Conservation (phyloP, 2,888 invertebrate genomes). For the Emmelina monodactyla region DNA sequence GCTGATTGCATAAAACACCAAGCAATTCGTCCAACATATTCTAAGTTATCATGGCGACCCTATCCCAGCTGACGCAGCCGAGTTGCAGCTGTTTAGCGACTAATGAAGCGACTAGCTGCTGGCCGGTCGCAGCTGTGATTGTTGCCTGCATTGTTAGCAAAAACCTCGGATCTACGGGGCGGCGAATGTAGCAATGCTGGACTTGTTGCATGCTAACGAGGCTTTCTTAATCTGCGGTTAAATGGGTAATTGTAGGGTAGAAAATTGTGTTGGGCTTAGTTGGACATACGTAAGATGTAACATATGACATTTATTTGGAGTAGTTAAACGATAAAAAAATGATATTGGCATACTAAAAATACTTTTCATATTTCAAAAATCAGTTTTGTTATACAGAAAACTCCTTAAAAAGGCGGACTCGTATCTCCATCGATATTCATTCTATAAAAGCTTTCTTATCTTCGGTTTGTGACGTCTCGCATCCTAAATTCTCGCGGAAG, state of each 20-base stretch:
- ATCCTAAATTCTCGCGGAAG: conserved; percentile 19
- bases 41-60: background rate
- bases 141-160: background rate
- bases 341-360: no score
- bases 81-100: background rate
- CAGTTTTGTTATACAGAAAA: no score
- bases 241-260: no score
- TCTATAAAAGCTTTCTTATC: background rate
- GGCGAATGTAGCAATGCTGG: background rate
- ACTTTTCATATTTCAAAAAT: background rate
- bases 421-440: background rate
- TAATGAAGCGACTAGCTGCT: background rate
- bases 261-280: no score
- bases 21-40: background rate
- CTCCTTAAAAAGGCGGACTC: background rate
- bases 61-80: background rate
- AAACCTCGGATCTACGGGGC: background rate
- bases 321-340: no score
- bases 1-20: background rate
- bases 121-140: background rate
- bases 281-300: no score
- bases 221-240: background rate
- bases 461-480: background rate
- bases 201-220: background rate
- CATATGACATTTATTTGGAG: no score